Base-by-base conservation (phyloP, 2,113 vertebrate species). In the Myxocyprinus asiaticus region DNA sequence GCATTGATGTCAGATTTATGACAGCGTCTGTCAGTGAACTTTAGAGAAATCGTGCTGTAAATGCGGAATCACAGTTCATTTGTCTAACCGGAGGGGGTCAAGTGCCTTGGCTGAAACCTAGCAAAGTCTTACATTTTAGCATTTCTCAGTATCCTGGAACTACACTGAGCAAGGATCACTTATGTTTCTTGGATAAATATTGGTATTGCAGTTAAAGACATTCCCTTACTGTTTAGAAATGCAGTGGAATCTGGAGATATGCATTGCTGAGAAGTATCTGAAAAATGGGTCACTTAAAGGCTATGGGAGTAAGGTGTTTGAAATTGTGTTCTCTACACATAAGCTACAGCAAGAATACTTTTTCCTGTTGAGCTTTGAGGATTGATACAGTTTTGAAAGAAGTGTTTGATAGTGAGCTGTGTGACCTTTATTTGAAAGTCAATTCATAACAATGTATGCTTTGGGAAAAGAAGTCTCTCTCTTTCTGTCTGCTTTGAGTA, bases 31-130 rank as follows among this genome's bases (percentile, higher is more conserved):
- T 71, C 53, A 58, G 68, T 14, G 15, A 17, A 56, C 44, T 67
- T 67, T 11, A n/a, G 14, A 44, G 22, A 44, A n/a, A 42, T 76
- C 33, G 4, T 56, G 17, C 51, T 6, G 47, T 65, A 42, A 76
- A 44, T 44, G 70, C 33, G 5, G 5, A 61, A 17, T 64, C 76
- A 58, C 61, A 56, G 59, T 65, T 72, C 8, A 67, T 63, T 63
- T 67, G 42, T 65, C 9, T 61, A 48, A 47, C 43, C 33, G 22
- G 42, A 68, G 44, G 61, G 11, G 67, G 12, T 61, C 55, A 63
- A 53, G 43, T 9, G 33, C 53, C 12, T 43, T 15, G 12, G 6
- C 22, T 61, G 42, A 71, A 71, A 42, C 14, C 69, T 71, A 15
- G 42, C 17, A 45, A 45, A 5, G 59, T 59, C 43, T 17, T 4